Evolutionary conservation across 2,797 vertebrate genomes (phyloP), one percentile per base, ranked within the genome.

Genomic region (Acanthurus tractus): DNA sequence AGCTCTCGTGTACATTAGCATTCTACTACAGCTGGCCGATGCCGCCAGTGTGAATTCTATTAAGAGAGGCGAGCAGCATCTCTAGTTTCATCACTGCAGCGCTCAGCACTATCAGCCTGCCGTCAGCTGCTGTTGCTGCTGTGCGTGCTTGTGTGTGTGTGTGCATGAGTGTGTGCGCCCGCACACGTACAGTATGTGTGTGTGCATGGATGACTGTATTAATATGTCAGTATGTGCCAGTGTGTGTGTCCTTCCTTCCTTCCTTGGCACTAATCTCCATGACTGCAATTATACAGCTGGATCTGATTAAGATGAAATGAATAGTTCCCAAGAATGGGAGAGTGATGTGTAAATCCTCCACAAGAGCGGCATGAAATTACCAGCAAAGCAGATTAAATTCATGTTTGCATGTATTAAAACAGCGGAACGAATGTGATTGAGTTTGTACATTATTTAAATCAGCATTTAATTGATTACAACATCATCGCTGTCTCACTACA

Each of bases 11-110:
- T 40, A 56, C 64, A 83, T 84, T 82, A 70, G 79, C 59, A 68
- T 89, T 82, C 76, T 83, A 86, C 90, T 89, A 87, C 87, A 87
- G 88, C 86, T 81, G 83, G 86, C 54, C 13, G 17, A 63, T 2
- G 59, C 76, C 45, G 70, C 79, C 53, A 14, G 73, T 58, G 85
- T 70, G 83, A 86, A 86, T 88, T 76, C 81, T 86, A 65, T 82
- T 78, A 79, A 50, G 78, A 83, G 79, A 55, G 69, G 63, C 69
- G 63, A 68, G 69, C 76, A 64, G 83, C 83, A 86, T 86, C 88
- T 90, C 83, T 81, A 52, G 88, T 88, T 90, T 87, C 86, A 81
- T 86, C 90, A 59, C 84, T 74, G 83, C 84, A 53, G 46, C 54
- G 46, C 77, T 88, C 74, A 29, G 67, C 80, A 58, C 73, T 79